Evolutionary conservation across 2,888 invertebrate species (phyloP).

Genomic region (Cyclophora albipunctata): DNA sequence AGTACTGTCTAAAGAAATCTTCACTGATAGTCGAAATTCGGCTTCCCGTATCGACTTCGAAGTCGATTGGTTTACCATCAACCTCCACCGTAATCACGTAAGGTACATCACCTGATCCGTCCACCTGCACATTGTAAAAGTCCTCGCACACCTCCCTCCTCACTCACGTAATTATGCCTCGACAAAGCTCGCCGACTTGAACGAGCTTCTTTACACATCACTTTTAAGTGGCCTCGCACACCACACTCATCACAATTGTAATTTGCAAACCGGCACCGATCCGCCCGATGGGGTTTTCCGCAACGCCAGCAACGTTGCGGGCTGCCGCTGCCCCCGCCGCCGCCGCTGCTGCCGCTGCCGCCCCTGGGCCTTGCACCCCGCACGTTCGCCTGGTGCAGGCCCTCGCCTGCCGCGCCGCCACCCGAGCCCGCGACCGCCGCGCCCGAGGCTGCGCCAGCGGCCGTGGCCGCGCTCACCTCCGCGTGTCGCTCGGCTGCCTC

Average conservation of each 20-base stretch:
- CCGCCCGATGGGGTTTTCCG: conserved; percentile 1
- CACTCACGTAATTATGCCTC: neutral
- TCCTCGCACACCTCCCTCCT: neutral
- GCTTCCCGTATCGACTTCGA: neutral
- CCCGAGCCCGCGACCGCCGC: neutral
- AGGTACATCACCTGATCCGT: neutral
- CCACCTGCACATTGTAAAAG: no score
- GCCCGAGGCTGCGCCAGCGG: neutral
- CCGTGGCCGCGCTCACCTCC: neutral
- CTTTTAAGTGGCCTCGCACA: conserved; percentile 6
- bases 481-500: neutral
- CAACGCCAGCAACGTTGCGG: conserved; percentile 5
- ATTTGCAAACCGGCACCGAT: neutral
- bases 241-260: conserved; percentile 2
- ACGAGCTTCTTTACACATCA: conserved; percentile 1
- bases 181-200: neutral
- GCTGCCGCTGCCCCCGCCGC: neutral
- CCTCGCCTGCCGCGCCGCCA: neutral
- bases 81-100: neutral
- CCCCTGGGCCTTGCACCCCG: neutral
- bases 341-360: neutral
- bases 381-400: neutral
- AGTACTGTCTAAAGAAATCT: neutral
- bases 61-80: neutral
- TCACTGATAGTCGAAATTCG: neutral